Conservation (phyloP, 2,888 invertebrate genomes). For the Tholera decimalis region DNA sequence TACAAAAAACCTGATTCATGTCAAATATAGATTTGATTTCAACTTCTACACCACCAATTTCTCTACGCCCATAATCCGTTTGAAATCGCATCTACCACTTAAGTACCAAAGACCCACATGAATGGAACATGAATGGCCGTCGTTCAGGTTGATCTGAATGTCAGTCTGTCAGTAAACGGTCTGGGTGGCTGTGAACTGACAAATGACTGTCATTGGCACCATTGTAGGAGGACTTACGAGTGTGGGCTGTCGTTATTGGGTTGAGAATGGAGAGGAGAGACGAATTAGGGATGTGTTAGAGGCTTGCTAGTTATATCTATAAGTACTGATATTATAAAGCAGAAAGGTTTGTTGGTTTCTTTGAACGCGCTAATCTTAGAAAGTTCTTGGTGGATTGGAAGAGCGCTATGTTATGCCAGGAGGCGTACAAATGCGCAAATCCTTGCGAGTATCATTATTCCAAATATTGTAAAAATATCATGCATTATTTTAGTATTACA, state of each 20-base stretch:
- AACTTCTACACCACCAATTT: not conserved
- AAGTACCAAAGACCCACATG: slow-evolving; percentile 12
- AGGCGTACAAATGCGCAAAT: no score
- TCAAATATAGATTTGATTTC: not conserved
- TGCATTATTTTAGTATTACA: no score
- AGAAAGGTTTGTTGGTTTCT: no score
- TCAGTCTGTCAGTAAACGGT: slow-evolving; percentile 70
- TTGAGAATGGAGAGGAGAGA: not conserved
- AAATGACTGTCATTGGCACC: slow-evolving; percentile 70
- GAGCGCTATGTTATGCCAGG: no score
- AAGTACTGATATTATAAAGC: no score
- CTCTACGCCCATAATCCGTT: slow-evolving; percentile 15
- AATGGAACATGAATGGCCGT: slow-evolving; percentile 35
- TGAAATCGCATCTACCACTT: slow-evolving; percentile 43
- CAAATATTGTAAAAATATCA: no score
- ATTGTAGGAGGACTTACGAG: slow-evolving; percentile 39
- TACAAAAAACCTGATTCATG: no score
- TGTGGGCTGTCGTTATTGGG: slow-evolving; percentile 30
- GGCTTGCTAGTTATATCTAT: no score
- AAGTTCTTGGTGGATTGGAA: no score
- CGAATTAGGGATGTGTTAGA: not conserved
- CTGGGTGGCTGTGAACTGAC: slow-evolving; percentile 49
- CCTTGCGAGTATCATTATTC: no score
- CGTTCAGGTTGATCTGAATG: slow-evolving; percentile 44
- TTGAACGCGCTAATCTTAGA: no score